phyloP scores from a whole-genome alignment of 2,113 vertebrate genomes.

The Plecturocebus donacophilus region DNA sequence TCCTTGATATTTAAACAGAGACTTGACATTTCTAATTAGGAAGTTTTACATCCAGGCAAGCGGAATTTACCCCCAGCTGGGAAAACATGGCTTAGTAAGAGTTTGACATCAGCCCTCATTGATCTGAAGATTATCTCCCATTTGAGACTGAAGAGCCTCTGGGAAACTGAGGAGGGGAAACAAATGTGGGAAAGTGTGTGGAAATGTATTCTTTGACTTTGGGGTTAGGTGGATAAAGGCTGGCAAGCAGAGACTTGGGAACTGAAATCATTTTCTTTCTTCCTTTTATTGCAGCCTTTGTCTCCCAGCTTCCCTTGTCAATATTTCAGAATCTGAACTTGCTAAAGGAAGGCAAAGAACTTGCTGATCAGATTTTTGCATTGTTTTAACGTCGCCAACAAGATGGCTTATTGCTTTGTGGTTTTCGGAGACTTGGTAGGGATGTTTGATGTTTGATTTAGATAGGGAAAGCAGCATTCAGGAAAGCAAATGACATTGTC shows the following conservation, averaged over 20 bases:
- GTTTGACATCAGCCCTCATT: constrained; percentile 95
- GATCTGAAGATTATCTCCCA: constrained; percentile 95
- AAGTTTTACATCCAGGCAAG: constrained; percentile 91
- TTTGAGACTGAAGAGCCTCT: constrained; percentile 89
- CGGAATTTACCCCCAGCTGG: constrained; percentile 94
- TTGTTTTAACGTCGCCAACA: constrained; percentile 44
- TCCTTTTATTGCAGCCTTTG: background rate
- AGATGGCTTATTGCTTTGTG: constrained; percentile 53
- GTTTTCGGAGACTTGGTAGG: constrained; percentile 20
- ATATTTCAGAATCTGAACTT: constrained; percentile 66
- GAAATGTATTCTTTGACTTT: constrained; percentile 85
- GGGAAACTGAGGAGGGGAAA: constrained; percentile 85
- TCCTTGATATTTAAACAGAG: constrained; percentile 83
- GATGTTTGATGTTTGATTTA: background rate
- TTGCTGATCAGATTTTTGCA: constrained; percentile 57
- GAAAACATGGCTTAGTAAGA: constrained; percentile 93
- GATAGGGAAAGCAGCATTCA: background rate
- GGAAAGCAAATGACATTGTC: background rate
- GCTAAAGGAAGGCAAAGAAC: constrained; percentile 47
- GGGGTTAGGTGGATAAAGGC: constrained; percentile 82
- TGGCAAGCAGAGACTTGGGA: constrained; percentile 76
- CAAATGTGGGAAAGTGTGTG: constrained; percentile 90
- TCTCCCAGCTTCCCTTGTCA: constrained; percentile 36
- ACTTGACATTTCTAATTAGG: constrained; percentile 89
- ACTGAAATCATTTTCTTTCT: constrained; percentile 74